Base-by-base conservation (phyloP, 2,888 invertebrate species). In the Spisula solida region DNA sequence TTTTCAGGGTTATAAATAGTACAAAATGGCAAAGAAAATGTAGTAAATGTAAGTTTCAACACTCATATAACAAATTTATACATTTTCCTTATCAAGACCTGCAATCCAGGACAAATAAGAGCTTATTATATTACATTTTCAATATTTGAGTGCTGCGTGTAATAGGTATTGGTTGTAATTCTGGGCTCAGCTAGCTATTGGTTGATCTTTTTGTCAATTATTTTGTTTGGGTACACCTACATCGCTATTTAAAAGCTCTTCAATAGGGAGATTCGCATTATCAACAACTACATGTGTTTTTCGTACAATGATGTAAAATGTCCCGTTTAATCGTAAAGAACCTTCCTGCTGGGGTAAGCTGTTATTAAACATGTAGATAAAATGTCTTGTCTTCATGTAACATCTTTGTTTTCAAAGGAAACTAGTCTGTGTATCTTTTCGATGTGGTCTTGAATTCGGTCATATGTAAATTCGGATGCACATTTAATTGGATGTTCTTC, bases 301-400 rank as follows among this genome's bases (percentile, higher is more conserved):
- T 34, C 0, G 31, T 34, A 31, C 31, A 18, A 75, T 16, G 18
- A 16, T 31, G 29, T 75, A 75, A 75, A 83, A 98, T 98, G 98
- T 99, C 99, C 8, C 97, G 99, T 93, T 97, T 99, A 93, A 98
- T 99, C 94, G 97, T 99, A 0, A 99, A 99, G 97, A 98, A 99
- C 97, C 97, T 99, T 90, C 99, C 99, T 0, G 98, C 98, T 97
- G 98, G 97, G 96, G 99, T 98, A 97, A 97, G 97, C 97, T 66
- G 29, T 87, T 29, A 81, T 79, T 20, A 20, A 25, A 34, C n/a
- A 55, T 48, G 20, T 47, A 34, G 55, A 55, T 85, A 6, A 6
- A 34, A n/a, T 60, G n/a, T 25, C 56, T 25, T 8, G 0, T n/a
- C 5, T 0, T 55, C 25, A 34, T n/a, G 8, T 48, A 1, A 56